A percentile compares a stretch with the other conserved stretches of the same genome.
phyloP scores from a whole-genome alignment of 2,113 vertebrate species.

The Phalacrocorax pelagicus region DNA sequence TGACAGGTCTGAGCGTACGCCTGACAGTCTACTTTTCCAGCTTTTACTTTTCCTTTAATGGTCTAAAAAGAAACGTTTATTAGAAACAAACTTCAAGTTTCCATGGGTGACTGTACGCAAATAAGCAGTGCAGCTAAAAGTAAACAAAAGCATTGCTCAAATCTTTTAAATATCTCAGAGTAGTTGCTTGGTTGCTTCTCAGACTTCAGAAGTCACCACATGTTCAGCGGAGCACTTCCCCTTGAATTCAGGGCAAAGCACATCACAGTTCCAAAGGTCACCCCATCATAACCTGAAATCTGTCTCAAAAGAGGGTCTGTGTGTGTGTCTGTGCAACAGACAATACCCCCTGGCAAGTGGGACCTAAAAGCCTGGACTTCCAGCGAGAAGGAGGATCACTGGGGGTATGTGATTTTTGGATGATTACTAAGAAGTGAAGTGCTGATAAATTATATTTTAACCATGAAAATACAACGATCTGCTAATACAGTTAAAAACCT shows the following conservation, averaged over 20 bases:
- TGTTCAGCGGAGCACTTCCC: background rate
- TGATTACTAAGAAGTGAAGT: background rate
- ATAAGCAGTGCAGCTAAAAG: background rate
- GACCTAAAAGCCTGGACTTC: background rate
- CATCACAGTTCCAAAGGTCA: background rate
- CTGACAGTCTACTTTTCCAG: slow-evolving; percentile 96
- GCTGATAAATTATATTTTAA: background rate
- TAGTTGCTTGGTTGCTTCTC: background rate
- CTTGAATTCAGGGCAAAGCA: background rate
- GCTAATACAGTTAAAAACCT: slow-evolving; percentile 6
- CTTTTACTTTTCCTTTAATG: slow-evolving; percentile 87
- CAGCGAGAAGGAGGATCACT: background rate
- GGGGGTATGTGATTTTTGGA: background rate
- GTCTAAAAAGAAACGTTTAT: slow-evolving; percentile 71
- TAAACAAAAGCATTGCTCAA: background rate
- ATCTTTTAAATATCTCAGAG: background rate
- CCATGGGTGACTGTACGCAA: background rate
- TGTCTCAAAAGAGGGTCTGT: background rate
- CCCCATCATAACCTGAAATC: background rate
- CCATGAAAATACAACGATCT: background rate
- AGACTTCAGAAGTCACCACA: rapidly evolving
- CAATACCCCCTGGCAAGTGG: background rate
- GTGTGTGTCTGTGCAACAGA: background rate
- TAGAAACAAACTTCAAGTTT: background rate
- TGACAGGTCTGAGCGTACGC: slow-evolving; percentile 85